Conservation (phyloP, 2,113 vertebrate species). For the Vulpes ferrilata region DNA sequence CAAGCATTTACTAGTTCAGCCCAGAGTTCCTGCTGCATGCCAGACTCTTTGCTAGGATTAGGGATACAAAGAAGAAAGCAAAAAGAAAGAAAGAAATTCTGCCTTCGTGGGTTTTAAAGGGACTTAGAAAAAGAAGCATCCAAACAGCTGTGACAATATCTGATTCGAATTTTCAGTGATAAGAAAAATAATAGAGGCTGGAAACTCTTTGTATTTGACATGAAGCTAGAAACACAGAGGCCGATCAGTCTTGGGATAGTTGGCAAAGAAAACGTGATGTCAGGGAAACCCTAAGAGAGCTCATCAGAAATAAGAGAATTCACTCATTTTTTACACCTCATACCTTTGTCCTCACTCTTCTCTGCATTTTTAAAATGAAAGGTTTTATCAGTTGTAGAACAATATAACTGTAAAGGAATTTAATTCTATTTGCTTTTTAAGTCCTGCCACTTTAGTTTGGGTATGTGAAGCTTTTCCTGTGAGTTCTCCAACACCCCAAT, state of each 20-base stretch:
- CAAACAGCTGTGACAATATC: not conserved
- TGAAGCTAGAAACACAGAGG: not conserved
- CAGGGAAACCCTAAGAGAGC: not conserved
- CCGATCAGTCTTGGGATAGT: not conserved
- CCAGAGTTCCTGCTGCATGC: not conserved
- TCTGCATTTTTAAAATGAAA: slow-evolving; percentile 2
- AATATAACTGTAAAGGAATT: not conserved
- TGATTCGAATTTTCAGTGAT: not conserved
- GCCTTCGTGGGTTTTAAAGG: not conserved
- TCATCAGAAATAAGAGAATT: not conserved
- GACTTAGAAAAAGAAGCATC: slow-evolving; percentile 31
- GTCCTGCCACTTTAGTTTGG: not conserved
- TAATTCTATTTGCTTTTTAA: not conserved
- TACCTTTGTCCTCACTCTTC: not conserved
- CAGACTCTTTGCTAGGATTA: not conserved
- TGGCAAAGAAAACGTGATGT: not conserved
- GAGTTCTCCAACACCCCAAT: not conserved
- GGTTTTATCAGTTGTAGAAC: not conserved
- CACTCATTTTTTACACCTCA: not conserved
- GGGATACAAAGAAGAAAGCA: not conserved
- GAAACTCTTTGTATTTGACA: not conserved
- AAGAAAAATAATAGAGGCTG: not conserved
- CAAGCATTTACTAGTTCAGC: not conserved
- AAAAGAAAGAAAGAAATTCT: not conserved
- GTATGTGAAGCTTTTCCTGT: not conserved